Base-by-base conservation (phyloP, 2,113 vertebrate genomes). In the Gobius niger region DNA sequence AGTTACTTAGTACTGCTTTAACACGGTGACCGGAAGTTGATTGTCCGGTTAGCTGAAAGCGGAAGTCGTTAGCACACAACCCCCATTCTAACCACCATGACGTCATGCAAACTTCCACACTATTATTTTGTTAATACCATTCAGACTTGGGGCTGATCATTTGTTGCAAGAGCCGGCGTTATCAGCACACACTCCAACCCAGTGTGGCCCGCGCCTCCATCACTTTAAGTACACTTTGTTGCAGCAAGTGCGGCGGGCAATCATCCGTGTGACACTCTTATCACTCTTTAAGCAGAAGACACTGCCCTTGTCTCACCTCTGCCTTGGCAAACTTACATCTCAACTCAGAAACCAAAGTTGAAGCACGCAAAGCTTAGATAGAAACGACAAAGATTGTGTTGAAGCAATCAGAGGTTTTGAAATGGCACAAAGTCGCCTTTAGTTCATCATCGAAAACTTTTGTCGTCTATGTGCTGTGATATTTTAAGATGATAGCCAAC, bases 341-440 rank as follows among this genome's bases (percentile, higher is more conserved):
- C 41, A 75, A 63, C 15, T 59, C 63, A n/a, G 49, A 73, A 53
- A 73, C 42, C 47, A 65, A 73, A 78, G 64, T 72, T 14, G 50
- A 50, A 49, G 51, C 18, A 14, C 53, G 46, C 64, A 52, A 72
- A 74, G 57, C 65, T 62, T 1, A 40, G 34, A 44, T 7, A 13
- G 60, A 56, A 69, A 5, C 52, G 0, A 10, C 52, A 12, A 62
- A 60, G 65, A 62, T 7, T 50, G 54, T 52, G 9, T 44, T 65
- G 6, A 13, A 75, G 77, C 49, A 65, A 44, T 68, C 34, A 40
- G 76, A 53, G 3, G 10, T n/a, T 34, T 47, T 65, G 63, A 70
- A 73, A 64, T 63, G 47, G 65, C 40, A 76, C 52, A 47, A 47
- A 41, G 49, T 41, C 16, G 51, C 69, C 70, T 75, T 19, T 52